Percentiles rank a stretch among this genome's conserved stretches.
phyloP scores from a whole-genome alignment of 2,888 invertebrate species.

The Drosophila parthenogenetica region DNA sequence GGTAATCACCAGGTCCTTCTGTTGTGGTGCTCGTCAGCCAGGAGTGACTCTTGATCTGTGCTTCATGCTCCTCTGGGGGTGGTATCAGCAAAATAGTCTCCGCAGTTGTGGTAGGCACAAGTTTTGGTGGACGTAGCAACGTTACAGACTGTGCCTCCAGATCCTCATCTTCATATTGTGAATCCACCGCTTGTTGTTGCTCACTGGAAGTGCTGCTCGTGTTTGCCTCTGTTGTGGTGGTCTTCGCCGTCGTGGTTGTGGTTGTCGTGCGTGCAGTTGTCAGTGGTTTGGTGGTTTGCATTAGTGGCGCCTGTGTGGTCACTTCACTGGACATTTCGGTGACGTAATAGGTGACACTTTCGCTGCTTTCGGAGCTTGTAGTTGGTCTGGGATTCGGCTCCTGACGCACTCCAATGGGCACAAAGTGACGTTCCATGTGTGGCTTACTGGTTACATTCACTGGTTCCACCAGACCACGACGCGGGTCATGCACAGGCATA shows the following conservation, averaged over 20 bases:
- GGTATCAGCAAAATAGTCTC: constrained; percentile 84
- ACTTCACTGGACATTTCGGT: constrained; percentile 74
- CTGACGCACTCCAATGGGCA: constrained; percentile 62
- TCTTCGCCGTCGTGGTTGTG: constrained; percentile 33
- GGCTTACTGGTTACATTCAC: constrained; percentile 74
- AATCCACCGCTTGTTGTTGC: constrained; percentile 48
- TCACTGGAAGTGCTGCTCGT: constrained; percentile 48
- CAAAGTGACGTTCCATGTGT: constrained; percentile 57
- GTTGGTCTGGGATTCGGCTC: constrained; percentile 51
- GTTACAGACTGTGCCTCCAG: constrained; percentile 80
- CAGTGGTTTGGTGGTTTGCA: constrained; percentile 46
- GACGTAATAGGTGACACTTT: constrained; percentile 79
- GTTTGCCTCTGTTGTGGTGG: constrained; percentile 37
- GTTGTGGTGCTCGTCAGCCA: constrained; percentile 71
- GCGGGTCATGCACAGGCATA: constrained; percentile 87
- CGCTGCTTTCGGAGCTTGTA: constrained; percentile 57
- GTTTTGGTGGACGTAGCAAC: constrained; percentile 64
- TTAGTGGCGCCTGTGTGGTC: constrained; percentile 54
- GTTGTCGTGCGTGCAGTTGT: constrained; percentile 29
- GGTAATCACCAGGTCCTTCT: constrained; percentile 34
- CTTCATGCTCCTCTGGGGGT: constrained; percentile 83
- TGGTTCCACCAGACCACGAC: constrained; percentile 73
- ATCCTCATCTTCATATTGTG: constrained; percentile 76
- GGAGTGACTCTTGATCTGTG: constrained; percentile 77
- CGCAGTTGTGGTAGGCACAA: constrained; percentile 79